Percentiles rank a stretch among this genome's conserved stretches.
phyloP scores from a whole-genome alignment of 2,113 vertebrate genomes.

The Hippocampus guttulatus region DNA sequence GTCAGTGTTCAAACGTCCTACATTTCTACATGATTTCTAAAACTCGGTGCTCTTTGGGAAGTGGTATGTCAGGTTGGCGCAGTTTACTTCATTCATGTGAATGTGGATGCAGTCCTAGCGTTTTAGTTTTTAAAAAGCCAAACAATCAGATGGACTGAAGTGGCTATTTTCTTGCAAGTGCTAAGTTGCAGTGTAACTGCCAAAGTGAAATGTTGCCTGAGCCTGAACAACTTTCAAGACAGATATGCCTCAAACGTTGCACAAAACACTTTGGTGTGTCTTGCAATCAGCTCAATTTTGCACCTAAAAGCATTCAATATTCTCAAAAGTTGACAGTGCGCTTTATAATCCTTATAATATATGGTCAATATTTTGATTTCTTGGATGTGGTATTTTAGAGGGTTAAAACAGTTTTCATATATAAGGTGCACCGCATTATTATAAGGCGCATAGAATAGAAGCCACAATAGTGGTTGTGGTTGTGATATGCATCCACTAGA shows the following conservation, averaged over 20 bases:
- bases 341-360: too few species aligned
- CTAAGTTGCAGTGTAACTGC: constrained; percentile 1
- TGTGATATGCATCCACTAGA: too few species aligned
- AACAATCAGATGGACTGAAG: neutral
- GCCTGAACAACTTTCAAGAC: neutral
- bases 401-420: too few species aligned
- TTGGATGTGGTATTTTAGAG: too few species aligned
- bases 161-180: neutral
- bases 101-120: neutral
- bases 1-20: neutral
- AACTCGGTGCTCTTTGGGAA: neutral
- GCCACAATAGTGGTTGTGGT: too few species aligned
- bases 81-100: neutral
- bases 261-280: too few species aligned
- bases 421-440: too few species aligned
- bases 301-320: too few species aligned
- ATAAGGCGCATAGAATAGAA: too few species aligned
- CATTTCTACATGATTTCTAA: constrained; percentile 3
- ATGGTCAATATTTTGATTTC: too few species aligned
- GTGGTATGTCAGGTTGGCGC: neutral
- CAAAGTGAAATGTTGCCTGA: neutral
- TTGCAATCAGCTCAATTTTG: too few species aligned
- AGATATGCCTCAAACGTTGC: neutral
- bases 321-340: too few species aligned
- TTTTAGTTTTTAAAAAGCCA: neutral